Evolutionary conservation across 1,140 invertebrate genomes (phyloP), one percentile per base, ranked within the genome.

Genomic region (Berghia stephanieae): DNA sequence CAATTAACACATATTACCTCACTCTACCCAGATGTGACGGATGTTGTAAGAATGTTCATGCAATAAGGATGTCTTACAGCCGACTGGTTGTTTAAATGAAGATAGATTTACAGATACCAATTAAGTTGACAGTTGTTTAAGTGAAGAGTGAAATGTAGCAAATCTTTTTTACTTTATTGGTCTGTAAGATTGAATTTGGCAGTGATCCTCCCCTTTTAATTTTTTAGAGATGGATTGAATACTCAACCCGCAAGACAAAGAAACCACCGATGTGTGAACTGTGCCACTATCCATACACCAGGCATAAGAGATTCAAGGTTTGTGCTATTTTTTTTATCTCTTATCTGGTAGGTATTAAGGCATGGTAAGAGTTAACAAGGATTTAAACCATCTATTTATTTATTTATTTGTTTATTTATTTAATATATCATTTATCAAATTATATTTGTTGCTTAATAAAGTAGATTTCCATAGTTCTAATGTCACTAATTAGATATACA

Each of bases 261-360:
- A 90, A 89, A 79, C 88, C 90, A 6, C 89, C 91, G 1, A 86
- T 84, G 46, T 92, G 91, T 88, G 91, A 92, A 86, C 85, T 92
- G 3, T 92, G 91, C 81, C 90, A 91, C 52, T 92, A 91, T 82
- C 90, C 91, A 80, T 92, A 91, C 83, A 87, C 90, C 66, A 87
- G 91, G 82, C 90, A 91, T 79, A 92, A 92, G 80, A 88, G 88
- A 81, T 91, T 92, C 80, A 91, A 91, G 86, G 91, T 92, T 84
- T 86, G 80, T 79, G 43, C 34, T 31, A 34, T 67, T 2, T 46
- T 69, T 21, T 24, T 24, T 49, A 18, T 49, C 36, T 36, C 31
- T 71, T 24, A 24, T n/a, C n/a, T 43, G 42, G 57, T 8, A 6
- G 24, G 10, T 21, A 60, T 24, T 27, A 60, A 60, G 8, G 36